Evolutionary conservation across 2,797 vertebrate genomes (phyloP).

Genomic region (Champsocephalus esox): DNA sequence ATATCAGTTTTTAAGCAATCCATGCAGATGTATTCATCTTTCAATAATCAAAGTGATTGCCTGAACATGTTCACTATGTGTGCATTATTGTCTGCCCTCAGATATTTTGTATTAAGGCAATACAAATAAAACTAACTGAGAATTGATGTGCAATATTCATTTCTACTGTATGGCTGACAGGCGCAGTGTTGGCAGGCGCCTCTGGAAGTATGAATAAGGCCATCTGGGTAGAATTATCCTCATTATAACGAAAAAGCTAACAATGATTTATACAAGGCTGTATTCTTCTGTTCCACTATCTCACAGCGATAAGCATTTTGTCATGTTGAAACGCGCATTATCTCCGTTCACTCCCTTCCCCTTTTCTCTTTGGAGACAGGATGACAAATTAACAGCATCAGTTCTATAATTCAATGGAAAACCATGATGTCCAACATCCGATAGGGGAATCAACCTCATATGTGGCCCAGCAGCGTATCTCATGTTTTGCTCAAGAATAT

Average conservation of each 20-base stretch:
- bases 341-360: conserved; percentile 64
- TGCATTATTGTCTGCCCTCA: conserved; percentile 12
- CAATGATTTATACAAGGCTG: conserved; percentile 73
- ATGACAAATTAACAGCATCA: conserved; percentile 69
- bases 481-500: conserved; percentile 23
- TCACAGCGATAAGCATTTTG: conserved; percentile 74
- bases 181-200: conserved; percentile 64
- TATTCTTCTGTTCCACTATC: conserved; percentile 68
- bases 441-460: conserved; percentile 63
- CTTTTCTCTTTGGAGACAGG: conserved; percentile 36
- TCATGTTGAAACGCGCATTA: conserved; percentile 63
- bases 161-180: conserved; percentile 32
- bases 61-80: conserved; percentile 1
- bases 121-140: conserved; percentile 29
- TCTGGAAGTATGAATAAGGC: conserved; percentile 63
- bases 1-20: not conserved
- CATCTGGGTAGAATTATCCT: conserved; percentile 82
- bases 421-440: conserved; percentile 58
- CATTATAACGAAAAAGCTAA: conserved; percentile 70
- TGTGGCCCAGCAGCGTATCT: conserved; percentile 29
- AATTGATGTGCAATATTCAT: conserved; percentile 33
- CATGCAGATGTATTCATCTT: not conserved
- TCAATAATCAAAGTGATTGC: conserved; percentile 15
- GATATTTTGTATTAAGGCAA: conserved; percentile 19
- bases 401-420: conserved; percentile 55